phyloP scores from a whole-genome alignment of 2,888 invertebrate species.

The Heliconius aoede region DNA sequence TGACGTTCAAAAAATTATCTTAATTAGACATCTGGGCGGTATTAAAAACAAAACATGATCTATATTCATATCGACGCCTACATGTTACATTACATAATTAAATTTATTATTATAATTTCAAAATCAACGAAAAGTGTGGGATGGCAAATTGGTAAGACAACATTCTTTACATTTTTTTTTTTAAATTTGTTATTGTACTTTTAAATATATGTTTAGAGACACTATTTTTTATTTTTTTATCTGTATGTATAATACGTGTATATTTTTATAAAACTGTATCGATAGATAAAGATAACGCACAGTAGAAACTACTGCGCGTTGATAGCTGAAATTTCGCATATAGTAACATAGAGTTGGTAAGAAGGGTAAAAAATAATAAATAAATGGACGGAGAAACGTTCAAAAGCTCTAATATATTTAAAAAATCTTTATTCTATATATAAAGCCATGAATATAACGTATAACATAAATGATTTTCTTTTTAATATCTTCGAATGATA shows the following conservation, averaged over 20 bases:
- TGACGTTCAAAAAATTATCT: neutral
- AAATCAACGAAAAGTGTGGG: conserved; percentile 17
- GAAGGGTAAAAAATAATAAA: neutral
- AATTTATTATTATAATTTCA: conserved; percentile 36
- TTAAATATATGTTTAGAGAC: neutral
- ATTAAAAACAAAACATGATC: conserved; percentile 7
- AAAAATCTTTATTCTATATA: conserved; percentile 25
- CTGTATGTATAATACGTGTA: neutral
- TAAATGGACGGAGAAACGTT: neutral
- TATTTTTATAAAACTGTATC: no score
- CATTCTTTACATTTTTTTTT: conserved; percentile 9
- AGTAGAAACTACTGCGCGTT: no score
- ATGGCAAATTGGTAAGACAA: conserved; percentile 24
- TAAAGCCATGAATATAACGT: conserved; percentile 5
- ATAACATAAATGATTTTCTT: neutral
- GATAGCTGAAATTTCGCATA: no score
- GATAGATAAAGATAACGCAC: no score
- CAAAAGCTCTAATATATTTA: neutral
- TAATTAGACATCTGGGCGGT: neutral
- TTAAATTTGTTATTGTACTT: conserved; percentile 7
- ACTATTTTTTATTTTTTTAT: neutral
- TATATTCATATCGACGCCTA: conserved; percentile 50
- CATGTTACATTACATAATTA: conserved; percentile 43
- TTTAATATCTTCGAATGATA: neutral
- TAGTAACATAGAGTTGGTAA: no score